Base-by-base conservation (phyloP, 2,888 invertebrate genomes). In the Plemyria rubiginata region DNA sequence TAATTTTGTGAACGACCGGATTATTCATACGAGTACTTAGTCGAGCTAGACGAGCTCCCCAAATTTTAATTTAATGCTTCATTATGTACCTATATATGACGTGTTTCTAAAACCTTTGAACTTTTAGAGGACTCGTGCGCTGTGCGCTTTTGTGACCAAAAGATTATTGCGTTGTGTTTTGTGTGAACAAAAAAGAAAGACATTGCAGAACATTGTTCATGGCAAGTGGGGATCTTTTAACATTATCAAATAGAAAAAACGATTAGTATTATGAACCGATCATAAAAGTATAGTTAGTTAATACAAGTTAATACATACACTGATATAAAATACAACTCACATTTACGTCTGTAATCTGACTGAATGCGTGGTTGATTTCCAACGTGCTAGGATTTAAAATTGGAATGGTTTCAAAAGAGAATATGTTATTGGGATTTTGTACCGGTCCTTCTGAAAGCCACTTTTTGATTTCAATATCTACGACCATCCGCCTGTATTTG, bases 1-100 rank as follows among this genome's bases (percentile, higher is more conserved):
- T 70, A 70, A 71, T 70, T 71, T 68, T 67, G 67, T 53, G 60
- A 66, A 60, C 55, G 60, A 66, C 61, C 57, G 68, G 71, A 71
- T 71, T 71, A 71, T 70, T 65, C 68, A 70, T 68, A 63, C 51
- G 50, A 60, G 57, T 66, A 68, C 66, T 70, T 68, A 57, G 67
- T 69, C 55, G 63, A 65, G 62, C 38, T 51, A 49, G 61, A 61
- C 62, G 65, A 53, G 64, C 59, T 57, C 48, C 54, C 55, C 15
- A 61, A 60, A 68, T 64, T 70, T 71, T 66, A 70, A 62, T 70
- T 63, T 67, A 62, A 68, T 62, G 60, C 52, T 64, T 56, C 48
- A 56, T 55, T 51, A 45, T 29, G 22, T 8, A 22, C 54, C n/a
- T n/a, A n/a, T n/a, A n/a, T n/a, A n/a, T 28, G 32, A 43, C 57